A percentile compares a stretch with the other conserved stretches of the same genome.
Conservation (phyloP, 2,888 invertebrate genomes). For the Nomada fabriciana region DNA sequence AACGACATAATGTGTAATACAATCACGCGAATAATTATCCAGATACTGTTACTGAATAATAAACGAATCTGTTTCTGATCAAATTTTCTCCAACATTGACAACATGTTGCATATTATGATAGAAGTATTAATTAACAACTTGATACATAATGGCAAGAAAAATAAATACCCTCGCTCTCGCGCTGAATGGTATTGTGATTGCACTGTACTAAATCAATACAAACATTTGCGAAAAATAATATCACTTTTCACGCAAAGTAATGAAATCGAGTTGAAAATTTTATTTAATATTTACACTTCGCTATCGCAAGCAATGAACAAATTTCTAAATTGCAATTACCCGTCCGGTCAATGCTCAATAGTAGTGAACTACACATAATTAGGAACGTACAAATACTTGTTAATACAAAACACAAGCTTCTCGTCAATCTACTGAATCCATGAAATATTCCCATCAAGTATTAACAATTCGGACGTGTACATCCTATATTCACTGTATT, state of each 20-base stretch:
- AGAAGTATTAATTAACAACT: neutral
- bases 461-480: too few relatives aligned
- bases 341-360: conserved; percentile 2
- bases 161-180: neutral
- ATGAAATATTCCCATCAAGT: too few relatives aligned
- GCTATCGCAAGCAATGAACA: neutral
- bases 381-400: too few relatives aligned
- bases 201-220: too few relatives aligned
- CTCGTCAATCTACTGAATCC: too few relatives aligned
- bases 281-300: neutral
- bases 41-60: too few relatives aligned
- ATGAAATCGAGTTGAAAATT: neutral
- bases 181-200: too few relatives aligned
- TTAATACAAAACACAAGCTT: too few relatives aligned
- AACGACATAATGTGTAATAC: neutral
- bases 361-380: too few relatives aligned
- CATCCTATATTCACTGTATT: too few relatives aligned
- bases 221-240: neutral
- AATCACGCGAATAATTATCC: neutral
- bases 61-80: neutral
- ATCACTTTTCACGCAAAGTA: too few relatives aligned
- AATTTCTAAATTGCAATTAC: conserved; percentile 13
- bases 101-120: neutral
- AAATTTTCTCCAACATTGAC: neutral
- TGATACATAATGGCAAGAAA: neutral